Percentiles rank a stretch among this genome's conserved stretches.
Conservation (phyloP, 2,113 vertebrate genomes). For the Archilochus colubris region DNA sequence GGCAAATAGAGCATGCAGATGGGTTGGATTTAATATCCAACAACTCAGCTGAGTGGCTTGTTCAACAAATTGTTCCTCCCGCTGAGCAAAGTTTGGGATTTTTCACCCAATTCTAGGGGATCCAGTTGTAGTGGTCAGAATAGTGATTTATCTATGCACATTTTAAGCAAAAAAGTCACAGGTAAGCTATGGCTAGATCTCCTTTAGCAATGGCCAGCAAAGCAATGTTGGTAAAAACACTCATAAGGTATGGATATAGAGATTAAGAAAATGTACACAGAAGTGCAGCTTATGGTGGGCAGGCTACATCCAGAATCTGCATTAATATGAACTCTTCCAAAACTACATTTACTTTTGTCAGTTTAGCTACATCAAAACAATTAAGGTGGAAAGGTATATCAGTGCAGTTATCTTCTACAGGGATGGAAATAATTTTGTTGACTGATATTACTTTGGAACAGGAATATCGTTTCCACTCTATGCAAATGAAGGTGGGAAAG, state of each 20-base stretch:
- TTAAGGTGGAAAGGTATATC: neutral
- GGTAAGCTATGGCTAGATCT: neutral
- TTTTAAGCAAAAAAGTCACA: neutral
- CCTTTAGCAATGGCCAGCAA: neutral
- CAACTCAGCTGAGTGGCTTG: neutral
- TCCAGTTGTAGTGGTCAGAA: neutral
- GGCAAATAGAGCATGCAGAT: neutral
- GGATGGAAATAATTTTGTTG: neutral
- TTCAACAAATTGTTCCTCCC: neutral
- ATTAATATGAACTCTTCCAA: neutral
- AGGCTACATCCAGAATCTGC: neutral
- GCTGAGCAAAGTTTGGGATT: neutral
- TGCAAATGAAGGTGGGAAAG: neutral
- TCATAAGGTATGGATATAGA: neutral
- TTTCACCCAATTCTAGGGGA: neutral
- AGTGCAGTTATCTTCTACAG: neutral
- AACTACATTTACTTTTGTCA: neutral
- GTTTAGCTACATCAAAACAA: neutral
- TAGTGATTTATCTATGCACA: neutral
- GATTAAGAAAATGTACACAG: neutral
- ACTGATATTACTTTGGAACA: neutral
- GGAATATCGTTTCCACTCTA: neutral
- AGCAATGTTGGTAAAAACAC: neutral
- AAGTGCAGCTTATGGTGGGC: neutral
- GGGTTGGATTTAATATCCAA: constrained; percentile 1